These are phyloP conservation scores for Pycnomerus fuliginosus DNA, from an alignment of 2,888 invertebrate genomes.

Conservation along the genomic window DNA sequence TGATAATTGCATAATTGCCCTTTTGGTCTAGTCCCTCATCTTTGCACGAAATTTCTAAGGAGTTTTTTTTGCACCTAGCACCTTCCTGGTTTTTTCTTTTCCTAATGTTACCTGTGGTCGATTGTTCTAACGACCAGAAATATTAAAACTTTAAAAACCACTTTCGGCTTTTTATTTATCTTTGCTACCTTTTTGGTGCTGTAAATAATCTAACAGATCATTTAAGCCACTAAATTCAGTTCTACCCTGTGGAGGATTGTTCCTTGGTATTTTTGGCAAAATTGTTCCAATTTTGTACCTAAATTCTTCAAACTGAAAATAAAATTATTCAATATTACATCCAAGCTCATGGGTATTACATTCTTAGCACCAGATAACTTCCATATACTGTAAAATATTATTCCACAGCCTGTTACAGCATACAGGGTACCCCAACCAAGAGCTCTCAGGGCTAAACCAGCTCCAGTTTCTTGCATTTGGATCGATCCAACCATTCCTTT, in stretches of 20 bases:
- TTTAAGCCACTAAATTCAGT: conserved; percentile 85
- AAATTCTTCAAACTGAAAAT: conserved; percentile 76
- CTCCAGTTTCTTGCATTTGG: conserved; percentile 74
- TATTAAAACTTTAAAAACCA: too few relatives aligned
- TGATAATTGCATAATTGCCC: too few relatives aligned
- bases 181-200: conserved; percentile 53
- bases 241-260: conserved; percentile 75
- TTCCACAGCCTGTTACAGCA: conserved; percentile 80
- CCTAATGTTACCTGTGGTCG: too few relatives aligned
- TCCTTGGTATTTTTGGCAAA: conserved; percentile 75
- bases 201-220: conserved; percentile 79
- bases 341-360: too few relatives aligned
- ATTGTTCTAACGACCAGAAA: too few relatives aligned
- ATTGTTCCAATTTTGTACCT: conserved; percentile 74
- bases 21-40: too few relatives aligned
- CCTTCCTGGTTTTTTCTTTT: too few relatives aligned
- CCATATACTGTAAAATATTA: conserved; percentile 82
- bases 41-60: too few relatives aligned
- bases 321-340: background rate
- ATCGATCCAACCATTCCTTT: conserved; percentile 65
- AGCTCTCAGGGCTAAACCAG: conserved; percentile 76
- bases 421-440: conserved; percentile 86
- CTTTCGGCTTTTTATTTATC: too few relatives aligned
- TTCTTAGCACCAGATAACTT: conserved; percentile 83
- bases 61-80: too few relatives aligned